Percentiles rank a stretch among this genome's conserved stretches.
Evolutionary conservation across 2,888 invertebrate species (phyloP).

Genomic region (Hirtodrosophila duncani): DNA sequence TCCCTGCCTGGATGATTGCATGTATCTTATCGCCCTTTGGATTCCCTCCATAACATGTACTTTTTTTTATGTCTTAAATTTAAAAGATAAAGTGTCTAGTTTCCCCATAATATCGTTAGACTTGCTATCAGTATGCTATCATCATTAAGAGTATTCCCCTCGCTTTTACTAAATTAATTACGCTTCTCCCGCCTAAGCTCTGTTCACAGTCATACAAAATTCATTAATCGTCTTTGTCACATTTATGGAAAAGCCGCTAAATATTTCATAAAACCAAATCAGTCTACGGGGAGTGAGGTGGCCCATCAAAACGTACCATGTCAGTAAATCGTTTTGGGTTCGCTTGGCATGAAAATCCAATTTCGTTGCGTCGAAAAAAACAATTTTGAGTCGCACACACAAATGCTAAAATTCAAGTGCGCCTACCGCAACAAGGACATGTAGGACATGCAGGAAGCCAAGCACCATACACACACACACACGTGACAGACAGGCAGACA

Average conservation of each 20-base stretch:
- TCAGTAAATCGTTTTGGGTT: constrained; percentile 15
- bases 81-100: too few species aligned
- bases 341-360: constrained; percentile 35
- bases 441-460: not conserved
- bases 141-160: too few species aligned
- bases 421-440: constrained; percentile 31
- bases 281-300: constrained; percentile 5
- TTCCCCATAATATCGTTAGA: too few species aligned
- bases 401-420: constrained; percentile 32
- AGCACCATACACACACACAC: not conserved
- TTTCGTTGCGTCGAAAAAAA: constrained; percentile 30
- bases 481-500: not conserved
- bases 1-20: too few species aligned
- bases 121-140: too few species aligned
- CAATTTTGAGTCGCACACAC: constrained; percentile 17
- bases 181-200: too few species aligned
- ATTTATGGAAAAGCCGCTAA: constrained; percentile 13
- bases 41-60: too few species aligned
- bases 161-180: too few species aligned
- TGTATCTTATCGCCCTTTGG: too few species aligned
- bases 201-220: constrained; percentile 4
- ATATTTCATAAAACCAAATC: constrained; percentile 34
- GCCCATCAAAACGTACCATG: constrained; percentile 13
- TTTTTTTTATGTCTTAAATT: too few species aligned
- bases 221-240: constrained; percentile 22